Evolutionary conservation across 2,113 vertebrate species (phyloP).

Genomic region (Oncorhynchus gorbuscha): DNA sequence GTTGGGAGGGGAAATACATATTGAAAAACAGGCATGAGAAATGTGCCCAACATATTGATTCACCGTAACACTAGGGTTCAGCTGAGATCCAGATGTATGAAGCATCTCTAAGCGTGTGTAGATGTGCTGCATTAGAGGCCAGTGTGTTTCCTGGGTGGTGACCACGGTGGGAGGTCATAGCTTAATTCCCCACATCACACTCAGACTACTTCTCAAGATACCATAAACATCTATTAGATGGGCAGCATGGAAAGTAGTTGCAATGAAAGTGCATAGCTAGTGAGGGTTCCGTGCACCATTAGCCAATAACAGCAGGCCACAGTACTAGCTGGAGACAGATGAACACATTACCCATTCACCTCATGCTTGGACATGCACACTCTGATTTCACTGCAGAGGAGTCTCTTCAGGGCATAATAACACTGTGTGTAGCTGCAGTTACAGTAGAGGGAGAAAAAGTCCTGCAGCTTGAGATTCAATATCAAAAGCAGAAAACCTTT

Average conservation of each 20-base stretch:
- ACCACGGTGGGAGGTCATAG: constrained; percentile 22
- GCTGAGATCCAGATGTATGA: not conserved
- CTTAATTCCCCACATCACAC: constrained; percentile 22
- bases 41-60: constrained; percentile 6
- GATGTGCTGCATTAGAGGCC: constrained; percentile 17
- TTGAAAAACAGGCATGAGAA: constrained; percentile 30
- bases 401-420: constrained; percentile 7
- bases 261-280: constrained; percentile 35
- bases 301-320: constrained; percentile 40
- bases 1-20: constrained; percentile 22
- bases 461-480: constrained; percentile 55
- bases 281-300: constrained; percentile 48
- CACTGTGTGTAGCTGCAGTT: constrained; percentile 25
- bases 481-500: constrained; percentile 42
- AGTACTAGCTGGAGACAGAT: constrained; percentile 54
- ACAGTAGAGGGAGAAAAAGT: constrained; percentile 2
- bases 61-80: constrained; percentile 5
- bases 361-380: constrained; percentile 6
- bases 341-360: constrained; percentile 23
- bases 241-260: constrained; percentile 19
- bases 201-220: constrained; percentile 20
- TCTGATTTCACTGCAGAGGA: not conserved
- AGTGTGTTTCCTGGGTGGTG: not conserved
- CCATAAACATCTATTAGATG: constrained; percentile 34
- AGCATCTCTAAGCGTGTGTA: not conserved